phyloP scores from a whole-genome alignment of 2,888 invertebrate species.

The Drosophila neotestacea region DNA sequence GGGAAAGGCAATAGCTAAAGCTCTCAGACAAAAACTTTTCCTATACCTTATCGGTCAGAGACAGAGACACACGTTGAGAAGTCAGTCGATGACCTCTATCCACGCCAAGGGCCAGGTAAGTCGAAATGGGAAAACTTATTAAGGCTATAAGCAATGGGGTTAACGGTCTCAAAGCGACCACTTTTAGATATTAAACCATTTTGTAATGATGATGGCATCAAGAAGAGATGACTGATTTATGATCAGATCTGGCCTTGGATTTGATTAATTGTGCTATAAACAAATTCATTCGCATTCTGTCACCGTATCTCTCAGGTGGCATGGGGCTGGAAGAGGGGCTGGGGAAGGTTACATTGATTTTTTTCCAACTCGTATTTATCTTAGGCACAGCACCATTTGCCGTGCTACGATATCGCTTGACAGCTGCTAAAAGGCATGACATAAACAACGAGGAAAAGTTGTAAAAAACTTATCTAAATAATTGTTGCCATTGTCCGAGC shows the following conservation, averaged over 20 bases:
- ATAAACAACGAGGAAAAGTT: slow-evolving; percentile 49
- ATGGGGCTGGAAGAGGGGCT: not conserved
- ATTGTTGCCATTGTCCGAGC: slow-evolving; percentile 63
- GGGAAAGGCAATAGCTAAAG: slow-evolving; percentile 19
- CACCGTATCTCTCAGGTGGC: slow-evolving; percentile 19
- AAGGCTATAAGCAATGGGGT: slow-evolving; percentile 10
- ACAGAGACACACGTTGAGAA: slow-evolving; percentile 15
- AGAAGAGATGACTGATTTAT: slow-evolving; percentile 61
- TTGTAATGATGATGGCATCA: slow-evolving; percentile 19
- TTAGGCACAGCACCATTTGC: slow-evolving; percentile 8
- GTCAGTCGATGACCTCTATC: slow-evolving; percentile 28
- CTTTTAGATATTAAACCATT: slow-evolving; percentile 36
- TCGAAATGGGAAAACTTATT: slow-evolving; percentile 9
- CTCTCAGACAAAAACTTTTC: slow-evolving; percentile 32
- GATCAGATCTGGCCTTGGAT: slow-evolving; percentile 29
- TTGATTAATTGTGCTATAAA: slow-evolving; percentile 68
- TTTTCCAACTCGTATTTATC: slow-evolving; percentile 10
- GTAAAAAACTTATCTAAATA: slow-evolving; percentile 63
- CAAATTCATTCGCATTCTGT: slow-evolving; percentile 40
- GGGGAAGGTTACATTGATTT: slow-evolving; percentile 23
- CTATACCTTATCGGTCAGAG: slow-evolving; percentile 35
- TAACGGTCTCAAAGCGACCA: slow-evolving; percentile 1
- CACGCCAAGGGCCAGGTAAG: slow-evolving; percentile 15
- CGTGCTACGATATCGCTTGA: slow-evolving; percentile 31
- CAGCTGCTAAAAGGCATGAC: slow-evolving; percentile 53